Conservation (phyloP, 1,140 invertebrate genomes). For the Anoplophora glabripennis region DNA sequence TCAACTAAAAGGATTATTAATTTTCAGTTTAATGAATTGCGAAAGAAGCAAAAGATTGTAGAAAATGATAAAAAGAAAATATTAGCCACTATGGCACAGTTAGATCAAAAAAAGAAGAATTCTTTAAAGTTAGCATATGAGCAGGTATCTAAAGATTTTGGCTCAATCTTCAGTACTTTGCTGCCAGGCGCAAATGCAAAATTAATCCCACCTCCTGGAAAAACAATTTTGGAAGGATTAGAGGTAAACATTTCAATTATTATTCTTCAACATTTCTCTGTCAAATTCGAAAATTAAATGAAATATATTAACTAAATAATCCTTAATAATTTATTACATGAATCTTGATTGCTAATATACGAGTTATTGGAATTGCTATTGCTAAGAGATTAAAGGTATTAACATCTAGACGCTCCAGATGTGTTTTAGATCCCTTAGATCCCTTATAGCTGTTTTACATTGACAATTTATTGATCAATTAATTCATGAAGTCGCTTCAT, state of each 20-base stretch:
- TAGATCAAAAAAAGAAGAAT: slow-evolving; percentile 87
- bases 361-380: too few relatives aligned
- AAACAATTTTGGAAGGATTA: slow-evolving; percentile 78
- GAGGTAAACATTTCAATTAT: slow-evolving; percentile 66
- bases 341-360: too few relatives aligned
- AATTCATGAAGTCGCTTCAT: too few relatives aligned
- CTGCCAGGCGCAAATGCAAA: slow-evolving; percentile 87
- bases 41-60: slow-evolving; percentile 81
- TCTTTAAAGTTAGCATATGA: slow-evolving; percentile 79
- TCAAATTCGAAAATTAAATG: too few relatives aligned
- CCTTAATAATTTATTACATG: too few relatives aligned
- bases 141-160: slow-evolving; percentile 88
- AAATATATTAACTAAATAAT: too few relatives aligned
- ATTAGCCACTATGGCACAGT: slow-evolving; percentile 75
- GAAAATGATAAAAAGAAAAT: slow-evolving; percentile 83
- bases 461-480: too few relatives aligned
- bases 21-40: slow-evolving; percentile 69
- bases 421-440: too few relatives aligned
- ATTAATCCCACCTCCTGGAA: slow-evolving; percentile 73
- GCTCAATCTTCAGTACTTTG: slow-evolving; percentile 91
- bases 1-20: background rate
- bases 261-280: too few relatives aligned
- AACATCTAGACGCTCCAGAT: too few relatives aligned
- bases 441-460: too few relatives aligned
- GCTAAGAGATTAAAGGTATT: too few relatives aligned